These are phyloP conservation scores for Epistrophe eligans DNA, from an alignment of 2,888 invertebrate genomes.

Conservation along the genomic window DNA sequence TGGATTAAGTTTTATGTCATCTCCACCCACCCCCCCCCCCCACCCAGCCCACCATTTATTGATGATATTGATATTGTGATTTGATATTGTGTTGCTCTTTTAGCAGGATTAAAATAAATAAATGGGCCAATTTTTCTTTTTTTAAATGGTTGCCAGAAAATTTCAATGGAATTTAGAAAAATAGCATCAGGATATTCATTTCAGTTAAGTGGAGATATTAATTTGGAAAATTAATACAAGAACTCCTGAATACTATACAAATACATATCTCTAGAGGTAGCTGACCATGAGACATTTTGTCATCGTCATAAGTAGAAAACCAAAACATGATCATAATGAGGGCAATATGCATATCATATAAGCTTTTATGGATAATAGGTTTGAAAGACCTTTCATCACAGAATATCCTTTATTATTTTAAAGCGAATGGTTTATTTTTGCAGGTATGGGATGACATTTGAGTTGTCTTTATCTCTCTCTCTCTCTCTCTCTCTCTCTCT, in stretches of 20 bases:
- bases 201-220: neutral
- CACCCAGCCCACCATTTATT: too few relatives aligned
- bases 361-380: neutral
- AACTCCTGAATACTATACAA: neutral
- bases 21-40: too few relatives aligned
- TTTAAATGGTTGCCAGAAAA: conserved; percentile 15
- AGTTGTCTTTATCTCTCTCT: neutral
- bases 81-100: conserved; percentile 2
- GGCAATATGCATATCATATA: neutral
- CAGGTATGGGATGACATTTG: neutral
- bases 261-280: too few relatives aligned
- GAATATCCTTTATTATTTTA: neutral
- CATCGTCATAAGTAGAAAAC: neutral
- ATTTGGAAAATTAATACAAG: neutral
- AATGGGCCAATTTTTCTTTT: neutral
- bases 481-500: neutral
- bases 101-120: conserved; percentile 29
- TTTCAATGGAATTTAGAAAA: neutral
- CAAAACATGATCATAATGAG: neutral
- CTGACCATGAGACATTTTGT: conserved; percentile 6
- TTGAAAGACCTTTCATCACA: neutral
- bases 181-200: conserved; percentile 5
- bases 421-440: neutral
- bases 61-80: too few relatives aligned
- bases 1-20: conserved; percentile 55